Percentiles rank a stretch among this genome's conserved stretches.
phyloP scores from a whole-genome alignment of 2,113 vertebrate species.

The Passerina amoena region DNA sequence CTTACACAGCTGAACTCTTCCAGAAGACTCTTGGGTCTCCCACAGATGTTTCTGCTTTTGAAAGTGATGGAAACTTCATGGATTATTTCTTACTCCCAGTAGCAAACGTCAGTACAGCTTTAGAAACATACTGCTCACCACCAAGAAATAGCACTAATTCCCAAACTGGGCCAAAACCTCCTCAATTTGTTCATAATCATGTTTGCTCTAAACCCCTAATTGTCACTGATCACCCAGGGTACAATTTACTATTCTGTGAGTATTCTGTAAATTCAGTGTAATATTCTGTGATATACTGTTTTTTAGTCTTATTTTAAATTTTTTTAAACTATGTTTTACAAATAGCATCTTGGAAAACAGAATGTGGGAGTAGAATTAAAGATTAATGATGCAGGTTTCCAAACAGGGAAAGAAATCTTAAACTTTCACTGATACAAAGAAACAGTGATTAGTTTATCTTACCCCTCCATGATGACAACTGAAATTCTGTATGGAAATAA shows the following conservation, averaged over 20 bases:
- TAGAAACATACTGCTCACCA: neutral
- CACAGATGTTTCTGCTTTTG: constrained; percentile 56
- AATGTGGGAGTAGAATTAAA: neutral
- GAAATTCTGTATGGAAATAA: neutral
- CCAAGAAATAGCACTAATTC: neutral
- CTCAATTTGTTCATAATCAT: neutral
- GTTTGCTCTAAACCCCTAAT: neutral
- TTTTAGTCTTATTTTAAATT: neutral
- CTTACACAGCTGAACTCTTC: constrained; percentile 44
- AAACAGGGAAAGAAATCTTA: neutral
- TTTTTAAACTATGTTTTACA: neutral
- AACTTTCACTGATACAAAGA: neutral
- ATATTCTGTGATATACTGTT: neutral
- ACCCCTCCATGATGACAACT: neutral
- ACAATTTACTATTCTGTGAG: neutral
- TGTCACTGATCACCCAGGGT: neutral
- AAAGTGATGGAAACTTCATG: constrained; percentile 53
- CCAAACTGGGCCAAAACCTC: neutral
- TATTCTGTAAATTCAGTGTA: neutral
- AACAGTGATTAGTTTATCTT: neutral
- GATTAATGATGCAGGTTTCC: neutral
- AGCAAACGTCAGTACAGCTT: constrained; percentile 32
- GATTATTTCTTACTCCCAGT: constrained; percentile 58
- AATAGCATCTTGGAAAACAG: neutral
- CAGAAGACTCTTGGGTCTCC: constrained; percentile 13